Base-by-base conservation (phyloP, 2,888 invertebrate species). In the Clostera curtula region DNA sequence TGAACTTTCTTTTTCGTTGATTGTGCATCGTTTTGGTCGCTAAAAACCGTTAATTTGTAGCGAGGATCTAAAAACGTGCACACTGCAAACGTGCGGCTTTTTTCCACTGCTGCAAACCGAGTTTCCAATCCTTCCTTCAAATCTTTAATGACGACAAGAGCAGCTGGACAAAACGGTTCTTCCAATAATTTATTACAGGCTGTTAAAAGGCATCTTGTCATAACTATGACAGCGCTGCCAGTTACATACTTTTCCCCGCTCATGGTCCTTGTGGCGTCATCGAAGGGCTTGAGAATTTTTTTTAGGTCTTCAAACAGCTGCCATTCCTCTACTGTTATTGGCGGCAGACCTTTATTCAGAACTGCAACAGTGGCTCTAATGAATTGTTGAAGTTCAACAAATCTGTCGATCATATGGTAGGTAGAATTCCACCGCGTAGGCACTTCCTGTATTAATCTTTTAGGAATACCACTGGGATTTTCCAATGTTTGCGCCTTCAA, bases 181-280 rank as follows among this genome's bases (percentile, higher is more conserved):
- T 5, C n/a, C 4, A 3, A 3, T 3, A 19, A 4, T 19, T 8
- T 2, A 11, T 20, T 5, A 6, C 3, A 20, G 5, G 7, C 11
- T 3, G 5, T 3, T 11, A 24, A 25, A 1, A 32, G 12, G 10
- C 25, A 28, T 2, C 16, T 12, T 7, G 31, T 31, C 19, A 27
- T 20, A 1, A 31, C 24, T 8, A 29, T 34, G 3, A 29, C 24
- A 12, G 23, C 14, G 18, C 42, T 40, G 10, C 38, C 42, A 16
- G 45, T 36, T 3, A 36, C 9, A 25, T 40, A 45, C 11, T 36
- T 19, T 12, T 42, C 32, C 2, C 39, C 40, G 14, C 42, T 42
- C 9, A 43, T 31, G 2, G 27, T 24, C 16, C 29, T 27, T 4
- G 41, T 44, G 2, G 27, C 27, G 15, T 42, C 40, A 14, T 44